Evolutionary conservation across 37 sponge, comb jelly and placozoan species (phyloP), one percentile per base, ranked within the genome.

Genomic region (Oscarella lobularis): DNA sequence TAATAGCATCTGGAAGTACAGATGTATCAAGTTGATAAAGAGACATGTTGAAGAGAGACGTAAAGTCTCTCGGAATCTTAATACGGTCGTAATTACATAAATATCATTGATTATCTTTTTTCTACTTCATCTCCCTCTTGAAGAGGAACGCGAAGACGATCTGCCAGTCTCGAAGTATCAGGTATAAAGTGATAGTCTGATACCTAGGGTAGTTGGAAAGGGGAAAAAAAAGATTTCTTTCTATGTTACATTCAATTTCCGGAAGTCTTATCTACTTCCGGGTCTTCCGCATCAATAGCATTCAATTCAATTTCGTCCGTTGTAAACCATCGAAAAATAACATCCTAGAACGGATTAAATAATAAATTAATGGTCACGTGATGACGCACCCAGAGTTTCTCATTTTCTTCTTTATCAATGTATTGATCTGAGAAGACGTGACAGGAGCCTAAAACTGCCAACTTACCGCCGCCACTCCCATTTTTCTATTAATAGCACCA

Each of bases 181-280:
- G 99, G 99, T 29, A 93, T 74, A 40, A 85, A 88, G 66, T 93
- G 95, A 73, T 89, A 97, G 89, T 97, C 99, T 0, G 94, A 86
- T 0, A 95, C 73, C 89, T 95, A 67, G 0, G 75, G 6, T 36
- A 14, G 76, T 27, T 5, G 36, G 14, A 75, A 3, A 14, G 35
- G 37, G 38, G 70, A n/a, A n/a, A n/a, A n/a, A n/a, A n/a, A n/a
- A n/a, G n/a, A n/a, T n/a, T n/a, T n/a, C n/a, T n/a, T n/a, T n/a
- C n/a, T n/a, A n/a, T n/a, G n/a, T n/a, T n/a, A n/a, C n/a, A n/a
- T n/a, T n/a, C n/a, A n/a, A n/a, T n/a, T n/a, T n/a, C n/a, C n/a
- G n/a, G n/a, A n/a, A n/a, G n/a, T n/a, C n/a, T n/a, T n/a, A n/a
- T n/a, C n/a, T n/a, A 94, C 95, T 79, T 94, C 95, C 29, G 99